These are phyloP conservation scores for Rynchops niger DNA, from an alignment of 2,113 vertebrate genomes.

Conservation along the genomic window DNA sequence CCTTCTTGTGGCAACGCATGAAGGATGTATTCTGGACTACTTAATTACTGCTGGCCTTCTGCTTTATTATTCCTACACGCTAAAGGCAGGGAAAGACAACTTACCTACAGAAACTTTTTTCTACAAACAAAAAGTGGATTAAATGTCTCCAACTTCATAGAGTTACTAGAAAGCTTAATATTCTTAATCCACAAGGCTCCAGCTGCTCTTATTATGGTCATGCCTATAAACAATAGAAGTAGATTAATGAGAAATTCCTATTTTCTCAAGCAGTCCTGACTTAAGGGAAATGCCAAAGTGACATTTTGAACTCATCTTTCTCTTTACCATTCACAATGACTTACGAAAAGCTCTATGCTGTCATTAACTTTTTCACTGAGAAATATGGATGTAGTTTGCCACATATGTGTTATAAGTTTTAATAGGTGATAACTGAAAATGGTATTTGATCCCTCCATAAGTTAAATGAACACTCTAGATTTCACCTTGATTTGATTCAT, in stretches of 20 bases:
- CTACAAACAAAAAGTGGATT: neutral
- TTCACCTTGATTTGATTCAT: neutral
- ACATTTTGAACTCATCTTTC: neutral
- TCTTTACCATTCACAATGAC: neutral
- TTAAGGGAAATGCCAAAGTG: neutral
- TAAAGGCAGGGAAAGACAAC: neutral
- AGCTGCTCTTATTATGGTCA: neutral
- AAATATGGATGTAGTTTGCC: neutral
- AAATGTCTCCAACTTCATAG: neutral
- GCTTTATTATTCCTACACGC: neutral
- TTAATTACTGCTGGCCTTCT: neutral
- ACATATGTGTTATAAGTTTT: neutral
- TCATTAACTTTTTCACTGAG: neutral
- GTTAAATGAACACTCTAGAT: neutral
- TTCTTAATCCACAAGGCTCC: neutral
- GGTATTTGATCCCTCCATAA: neutral
- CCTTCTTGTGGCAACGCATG: neutral
- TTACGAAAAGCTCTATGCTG: neutral
- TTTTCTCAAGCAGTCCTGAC: neutral
- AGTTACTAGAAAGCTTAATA: neutral
- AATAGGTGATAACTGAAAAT: neutral
- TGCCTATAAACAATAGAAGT: neutral
- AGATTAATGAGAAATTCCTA: neutral
- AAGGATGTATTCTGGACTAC: neutral
- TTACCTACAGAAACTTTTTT: neutral